Evolutionary conservation across 2,797 vertebrate genomes (phyloP), one percentile per base, ranked within the genome.

Genomic region (Erethizon dorsatum): DNA sequence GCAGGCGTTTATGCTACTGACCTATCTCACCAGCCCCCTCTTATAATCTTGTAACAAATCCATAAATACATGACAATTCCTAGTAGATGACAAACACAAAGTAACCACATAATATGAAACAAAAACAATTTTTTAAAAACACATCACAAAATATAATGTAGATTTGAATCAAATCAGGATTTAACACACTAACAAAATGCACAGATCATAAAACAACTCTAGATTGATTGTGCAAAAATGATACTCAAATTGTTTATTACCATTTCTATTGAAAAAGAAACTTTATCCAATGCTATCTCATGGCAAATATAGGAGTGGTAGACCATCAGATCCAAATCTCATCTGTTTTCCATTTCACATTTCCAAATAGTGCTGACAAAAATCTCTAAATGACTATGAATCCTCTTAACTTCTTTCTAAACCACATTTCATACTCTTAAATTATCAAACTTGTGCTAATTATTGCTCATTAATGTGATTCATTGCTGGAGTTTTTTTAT

Each of bases 231-330:
- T 87, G 4, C 37, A 97, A 85, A 95, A 79, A 92, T 90, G 41
- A 37, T 71, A 95, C 1, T 37, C 67, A 94, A 97, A 97, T 63
- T 97, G 67, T 37, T 33, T 80, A 91, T 83, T 37, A 93, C 57
- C 8, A 83, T 77, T 94, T 97, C 52, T 12, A 90, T 33, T 86
- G 15, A 85, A 96, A 95, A 96, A 96, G 8, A 92, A 97, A 97
- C 97, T 79, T 59, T 20, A 96, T 90, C 24, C 20, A 85, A 80
- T 88, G 26, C 59, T 5, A n/a, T 84, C 24, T 86, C 95, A 96
- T 71, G 47, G 63, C 24, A 79, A 90, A 84, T 80, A 28, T 78
- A 69, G 84, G 26, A 20, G 11, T 57, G 91, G n/a, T 41, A 94
- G 37, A 93, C 17, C n/a, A 63, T 67, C 15, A 63, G 3, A 7